Evolutionary conservation across 1,140 invertebrate genomes (phyloP).

Genomic region (Drosophila mauritiana): DNA sequence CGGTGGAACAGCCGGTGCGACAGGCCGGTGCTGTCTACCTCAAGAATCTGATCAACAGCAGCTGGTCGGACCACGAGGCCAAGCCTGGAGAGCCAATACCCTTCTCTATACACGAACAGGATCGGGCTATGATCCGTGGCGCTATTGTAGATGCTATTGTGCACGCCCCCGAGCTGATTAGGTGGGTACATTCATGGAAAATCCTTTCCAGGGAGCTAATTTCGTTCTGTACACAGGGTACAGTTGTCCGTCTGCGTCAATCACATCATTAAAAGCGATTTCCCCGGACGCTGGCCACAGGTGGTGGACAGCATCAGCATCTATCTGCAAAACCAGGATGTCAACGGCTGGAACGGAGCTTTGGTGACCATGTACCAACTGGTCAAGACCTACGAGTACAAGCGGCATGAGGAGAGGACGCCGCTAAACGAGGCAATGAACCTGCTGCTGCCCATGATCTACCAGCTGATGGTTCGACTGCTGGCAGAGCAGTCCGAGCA

Average conservation of each 20-base stretch:
- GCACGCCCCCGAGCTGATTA: constrained; percentile 94
- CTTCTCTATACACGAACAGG: constrained; percentile 98
- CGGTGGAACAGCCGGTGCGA: constrained; percentile 95
- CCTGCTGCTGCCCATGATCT: constrained; percentile 95
- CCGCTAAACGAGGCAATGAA: constrained; percentile 98
- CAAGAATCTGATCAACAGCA: constrained; percentile 96
- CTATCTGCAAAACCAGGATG: constrained; percentile 89
- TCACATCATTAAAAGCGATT: constrained; percentile 97
- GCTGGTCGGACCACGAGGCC: constrained; percentile 95
- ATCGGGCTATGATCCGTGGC: constrained; percentile 96
- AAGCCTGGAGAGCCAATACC: constrained; percentile 90
- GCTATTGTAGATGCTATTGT: constrained; percentile 98
- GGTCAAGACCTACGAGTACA: constrained; percentile 98
- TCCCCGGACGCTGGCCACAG: constrained; percentile 97
- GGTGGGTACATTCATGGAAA: constrained; percentile 84
- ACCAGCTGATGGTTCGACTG: constrained; percentile 93
- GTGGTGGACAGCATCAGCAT: constrained; percentile 96
- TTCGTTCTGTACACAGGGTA: constrained; percentile 86
- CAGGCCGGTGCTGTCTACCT: constrained; percentile 98
- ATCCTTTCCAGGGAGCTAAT: background rate
- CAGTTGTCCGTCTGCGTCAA: constrained; percentile 96
- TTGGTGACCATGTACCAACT: constrained; percentile 96
- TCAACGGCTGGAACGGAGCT: constrained; percentile 95
- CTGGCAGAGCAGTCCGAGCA: constrained; percentile 93
- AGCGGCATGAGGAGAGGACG: constrained; percentile 93